phyloP scores from a whole-genome alignment of 2,113 vertebrate species.

The Phyllostomus discolor region DNA sequence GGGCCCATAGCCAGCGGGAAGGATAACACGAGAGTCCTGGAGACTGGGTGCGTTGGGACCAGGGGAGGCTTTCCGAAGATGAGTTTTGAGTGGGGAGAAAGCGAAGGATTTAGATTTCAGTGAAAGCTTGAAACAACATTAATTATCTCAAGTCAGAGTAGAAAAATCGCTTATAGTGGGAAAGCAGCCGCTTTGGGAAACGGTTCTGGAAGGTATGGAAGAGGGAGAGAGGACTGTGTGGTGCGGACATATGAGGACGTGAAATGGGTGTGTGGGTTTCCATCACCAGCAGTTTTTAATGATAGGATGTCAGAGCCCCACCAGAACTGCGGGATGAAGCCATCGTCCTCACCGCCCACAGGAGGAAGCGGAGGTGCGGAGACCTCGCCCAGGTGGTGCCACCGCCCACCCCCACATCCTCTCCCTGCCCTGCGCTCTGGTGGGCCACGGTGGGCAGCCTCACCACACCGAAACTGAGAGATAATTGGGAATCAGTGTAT shows the following conservation, averaged over 20 bases:
- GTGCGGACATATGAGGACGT: not conserved
- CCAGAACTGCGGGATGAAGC: not conserved
- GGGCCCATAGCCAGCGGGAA: not conserved
- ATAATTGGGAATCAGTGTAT: not conserved
- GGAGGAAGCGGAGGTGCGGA: fast-evolving
- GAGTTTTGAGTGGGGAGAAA: not conserved
- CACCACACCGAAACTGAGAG: not conserved
- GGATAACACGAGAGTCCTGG: fast-evolving
- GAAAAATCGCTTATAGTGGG: not conserved
- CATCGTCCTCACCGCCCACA: not conserved
- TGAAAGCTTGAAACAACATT: not conserved
- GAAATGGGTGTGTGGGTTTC: not conserved
- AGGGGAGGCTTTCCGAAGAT: not conserved
- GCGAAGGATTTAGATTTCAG: not conserved
- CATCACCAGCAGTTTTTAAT: not conserved
- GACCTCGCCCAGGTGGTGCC: fast-evolving
- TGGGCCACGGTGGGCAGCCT: not conserved
- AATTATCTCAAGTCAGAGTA: not conserved
- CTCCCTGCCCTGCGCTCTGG: not conserved
- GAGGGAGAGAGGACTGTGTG: not conserved
- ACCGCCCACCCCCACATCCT: not conserved
- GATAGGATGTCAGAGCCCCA: not conserved
- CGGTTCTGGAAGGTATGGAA: not conserved
- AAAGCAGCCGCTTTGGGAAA: not conserved
- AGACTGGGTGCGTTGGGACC: not conserved